A percentile compares a stretch with the other conserved stretches of the same genome.
Evolutionary conservation across 2,797 vertebrate genomes (phyloP).

Genomic region (Micropoecilia bifurca): DNA sequence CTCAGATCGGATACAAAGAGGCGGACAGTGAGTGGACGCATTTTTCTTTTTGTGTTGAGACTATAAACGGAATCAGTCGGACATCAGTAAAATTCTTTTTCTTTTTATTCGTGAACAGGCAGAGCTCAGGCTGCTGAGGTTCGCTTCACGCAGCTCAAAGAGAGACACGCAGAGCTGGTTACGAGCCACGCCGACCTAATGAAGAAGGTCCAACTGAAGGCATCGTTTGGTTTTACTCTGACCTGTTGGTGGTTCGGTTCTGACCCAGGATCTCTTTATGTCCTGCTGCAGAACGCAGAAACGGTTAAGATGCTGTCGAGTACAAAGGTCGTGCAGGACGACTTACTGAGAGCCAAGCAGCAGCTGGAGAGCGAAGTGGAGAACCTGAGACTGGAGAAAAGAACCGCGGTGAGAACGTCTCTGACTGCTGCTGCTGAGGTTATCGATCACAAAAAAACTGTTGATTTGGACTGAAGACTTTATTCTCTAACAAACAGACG

Average conservation of each 20-base stretch:
- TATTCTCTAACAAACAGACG: conserved; percentile 63
- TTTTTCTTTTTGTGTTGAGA: too few species aligned
- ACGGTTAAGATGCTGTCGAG: conserved; percentile 55
- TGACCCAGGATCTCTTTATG: background rate
- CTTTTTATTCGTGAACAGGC: conserved; percentile 67
- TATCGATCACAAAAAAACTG: background rate
- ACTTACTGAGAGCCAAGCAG: conserved; percentile 54
- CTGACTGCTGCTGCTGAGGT: background rate
- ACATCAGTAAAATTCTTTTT: background rate
- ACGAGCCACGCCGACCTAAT: conserved; percentile 92
- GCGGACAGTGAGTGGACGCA: conserved; percentile 87
- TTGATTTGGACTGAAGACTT: background rate
- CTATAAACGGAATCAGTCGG: background rate
- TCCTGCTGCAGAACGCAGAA: conserved; percentile 65
- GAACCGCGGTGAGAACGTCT: conserved; percentile 45
- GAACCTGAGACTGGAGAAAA: conserved; percentile 51
- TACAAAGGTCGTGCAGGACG: conserved; percentile 56
- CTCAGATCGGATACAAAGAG: conserved; percentile 90
- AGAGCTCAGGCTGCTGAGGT: conserved; percentile 92
- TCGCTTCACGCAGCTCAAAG: conserved; percentile 93
- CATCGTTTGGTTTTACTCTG: background rate
- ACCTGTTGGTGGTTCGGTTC: background rate
- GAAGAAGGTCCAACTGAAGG: conserved; percentile 84
- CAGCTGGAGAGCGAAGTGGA: conserved; percentile 66
- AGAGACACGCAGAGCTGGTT: conserved; percentile 94